These are phyloP conservation scores for Dufourea novaeangliae DNA, from an alignment of 1,140 invertebrate genomes.

Conservation along the genomic window DNA sequence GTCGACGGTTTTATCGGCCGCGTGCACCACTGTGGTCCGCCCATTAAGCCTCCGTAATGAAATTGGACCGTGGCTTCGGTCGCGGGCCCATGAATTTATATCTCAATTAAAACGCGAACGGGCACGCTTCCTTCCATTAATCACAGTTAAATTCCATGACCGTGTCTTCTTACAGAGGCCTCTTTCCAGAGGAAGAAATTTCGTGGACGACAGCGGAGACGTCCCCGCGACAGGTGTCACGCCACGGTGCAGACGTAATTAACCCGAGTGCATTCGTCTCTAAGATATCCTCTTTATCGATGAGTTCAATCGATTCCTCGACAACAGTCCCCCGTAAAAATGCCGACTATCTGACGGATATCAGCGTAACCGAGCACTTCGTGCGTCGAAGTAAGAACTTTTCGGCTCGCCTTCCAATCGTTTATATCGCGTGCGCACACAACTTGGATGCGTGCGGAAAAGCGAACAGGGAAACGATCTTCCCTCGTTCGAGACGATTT, in stretches of 20 bases:
- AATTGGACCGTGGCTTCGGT: slow-evolving; percentile 47
- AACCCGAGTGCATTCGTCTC: neutral
- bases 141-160: slow-evolving; percentile 15
- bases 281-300: neutral
- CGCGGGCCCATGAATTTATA: slow-evolving; percentile 48
- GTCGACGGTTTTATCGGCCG: slow-evolving; percentile 26
- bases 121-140: slow-evolving; percentile 17
- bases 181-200: neutral
- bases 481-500: slow-evolving; percentile 39
- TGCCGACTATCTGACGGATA: neutral
- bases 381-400: too few relatives aligned
- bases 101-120: slow-evolving; percentile 49
- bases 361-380: too few relatives aligned
- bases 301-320: neutral
- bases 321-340: neutral
- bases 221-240: neutral
- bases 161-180: too few relatives aligned
- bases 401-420: neutral
- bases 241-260: slow-evolving; percentile 3
- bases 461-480: slow-evolving; percentile 16
- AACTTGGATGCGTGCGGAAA: neutral
- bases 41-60: slow-evolving; percentile 42
- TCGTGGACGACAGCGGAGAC: too few relatives aligned
- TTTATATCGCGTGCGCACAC: neutral
- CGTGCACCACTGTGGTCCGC: neutral